Conservation (phyloP, 2,113 vertebrate genomes). For the Pituophis catenifer region DNA sequence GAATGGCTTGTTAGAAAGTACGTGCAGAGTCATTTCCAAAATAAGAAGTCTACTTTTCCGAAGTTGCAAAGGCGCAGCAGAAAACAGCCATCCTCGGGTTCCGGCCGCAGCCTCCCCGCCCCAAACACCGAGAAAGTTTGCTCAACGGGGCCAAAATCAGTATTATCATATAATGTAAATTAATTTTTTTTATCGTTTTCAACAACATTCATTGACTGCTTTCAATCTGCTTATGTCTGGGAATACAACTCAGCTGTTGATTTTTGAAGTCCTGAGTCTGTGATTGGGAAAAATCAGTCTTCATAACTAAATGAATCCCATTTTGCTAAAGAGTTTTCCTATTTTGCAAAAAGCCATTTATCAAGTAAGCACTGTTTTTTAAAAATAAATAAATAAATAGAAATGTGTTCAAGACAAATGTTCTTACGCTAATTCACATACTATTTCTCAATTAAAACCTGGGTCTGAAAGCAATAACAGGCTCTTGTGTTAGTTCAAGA, state of each 20-base stretch:
- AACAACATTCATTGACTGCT: not conserved
- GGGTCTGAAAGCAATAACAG: not conserved
- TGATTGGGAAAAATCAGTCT: conserved; percentile 24
- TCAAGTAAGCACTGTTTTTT: conserved; percentile 21
- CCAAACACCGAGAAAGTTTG: too few relatives aligned
- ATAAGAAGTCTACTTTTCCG: too few relatives aligned
- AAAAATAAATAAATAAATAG: conserved; percentile 14
- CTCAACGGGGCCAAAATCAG: too few relatives aligned
- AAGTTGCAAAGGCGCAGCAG: too few relatives aligned
- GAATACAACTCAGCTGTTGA: conserved; percentile 2
- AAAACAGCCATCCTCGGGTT: too few relatives aligned
- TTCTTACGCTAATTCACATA: conserved; percentile 15
- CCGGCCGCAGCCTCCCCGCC: too few relatives aligned
- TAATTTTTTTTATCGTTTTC: conserved; percentile 1
- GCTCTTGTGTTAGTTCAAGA: not conserved
- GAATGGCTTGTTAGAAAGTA: too few relatives aligned
- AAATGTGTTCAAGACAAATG: conserved; percentile 32
- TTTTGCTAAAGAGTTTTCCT: conserved; percentile 17
- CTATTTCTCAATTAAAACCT: not conserved
- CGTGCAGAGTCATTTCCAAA: too few relatives aligned
- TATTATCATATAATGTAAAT: not conserved
- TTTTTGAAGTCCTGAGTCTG: conserved; percentile 15
- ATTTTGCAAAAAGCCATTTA: conserved; percentile 20
- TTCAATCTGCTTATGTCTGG: not conserved
- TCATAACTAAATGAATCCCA: conserved; percentile 17